phyloP scores from a whole-genome alignment of 2,113 vertebrate genomes.

The Mungos mungo region DNA sequence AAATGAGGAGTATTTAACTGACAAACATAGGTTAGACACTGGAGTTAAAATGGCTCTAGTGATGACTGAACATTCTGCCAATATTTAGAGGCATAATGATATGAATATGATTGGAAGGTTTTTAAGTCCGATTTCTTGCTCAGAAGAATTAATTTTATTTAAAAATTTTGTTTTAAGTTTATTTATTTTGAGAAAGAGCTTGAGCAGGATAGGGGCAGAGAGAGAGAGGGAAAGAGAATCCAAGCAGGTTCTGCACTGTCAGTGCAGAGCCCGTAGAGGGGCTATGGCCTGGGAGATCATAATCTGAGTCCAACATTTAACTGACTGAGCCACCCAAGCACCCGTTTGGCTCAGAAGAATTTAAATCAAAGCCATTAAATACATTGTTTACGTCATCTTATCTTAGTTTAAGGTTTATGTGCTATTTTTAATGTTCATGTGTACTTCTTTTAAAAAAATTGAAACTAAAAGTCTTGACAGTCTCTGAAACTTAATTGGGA shows the following conservation, averaged over 20 bases:
- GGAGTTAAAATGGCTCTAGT: neutral
- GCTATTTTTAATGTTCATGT: constrained; percentile 28
- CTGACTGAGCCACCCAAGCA: no score
- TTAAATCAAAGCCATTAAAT: neutral
- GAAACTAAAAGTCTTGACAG: constrained; percentile 52
- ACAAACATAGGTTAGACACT: neutral
- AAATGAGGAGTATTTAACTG: neutral
- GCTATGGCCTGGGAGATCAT: no score
- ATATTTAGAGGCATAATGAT: neutral
- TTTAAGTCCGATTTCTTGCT: neutral
- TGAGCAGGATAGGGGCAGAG: no score
- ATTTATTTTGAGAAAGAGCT: no score
- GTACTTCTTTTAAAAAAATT: neutral
- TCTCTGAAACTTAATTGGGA: constrained; percentile 69
- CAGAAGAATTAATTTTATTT: neutral
- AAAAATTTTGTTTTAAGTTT: no score
- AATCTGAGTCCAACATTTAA: no score
- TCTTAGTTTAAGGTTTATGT: neutral
- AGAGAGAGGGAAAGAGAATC: no score
- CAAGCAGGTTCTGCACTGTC: no score
- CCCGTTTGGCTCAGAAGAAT: neutral
- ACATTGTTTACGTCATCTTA: constrained; percentile 32
- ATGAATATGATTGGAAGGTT: neutral
- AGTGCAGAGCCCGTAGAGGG: no score
- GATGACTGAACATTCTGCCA: constrained; percentile 12